These are phyloP conservation scores for Loripinus fragilis DNA, from an alignment of 2,888 invertebrate genomes.

Conservation along the genomic window DNA sequence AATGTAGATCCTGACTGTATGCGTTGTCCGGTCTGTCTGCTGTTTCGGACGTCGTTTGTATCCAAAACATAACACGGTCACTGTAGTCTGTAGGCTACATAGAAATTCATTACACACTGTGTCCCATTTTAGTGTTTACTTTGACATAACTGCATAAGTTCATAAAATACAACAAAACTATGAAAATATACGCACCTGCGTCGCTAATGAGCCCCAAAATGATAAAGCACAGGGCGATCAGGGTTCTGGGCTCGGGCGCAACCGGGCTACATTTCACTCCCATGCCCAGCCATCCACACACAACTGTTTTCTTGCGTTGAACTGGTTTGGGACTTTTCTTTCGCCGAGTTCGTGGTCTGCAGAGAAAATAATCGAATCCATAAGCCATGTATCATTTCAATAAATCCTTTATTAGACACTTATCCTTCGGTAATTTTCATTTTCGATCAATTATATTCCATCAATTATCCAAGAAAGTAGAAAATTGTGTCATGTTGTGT, in stretches of 20 bases:
- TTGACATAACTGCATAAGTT: too few relatives aligned
- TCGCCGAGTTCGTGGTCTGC: conserved; percentile 49
- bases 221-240: conserved; percentile 9
- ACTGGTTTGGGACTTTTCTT: conserved; percentile 27
- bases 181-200: conserved; percentile 23
- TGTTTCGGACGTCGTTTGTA: too few relatives aligned
- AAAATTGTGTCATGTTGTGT: background rate
- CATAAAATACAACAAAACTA: too few relatives aligned
- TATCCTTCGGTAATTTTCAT: background rate
- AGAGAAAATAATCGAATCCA: conserved; percentile 52
- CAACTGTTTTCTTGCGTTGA: conserved; percentile 6
- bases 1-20: too few relatives aligned
- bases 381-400: conserved; percentile 66
- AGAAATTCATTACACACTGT: too few relatives aligned
- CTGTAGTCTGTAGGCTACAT: too few relatives aligned
- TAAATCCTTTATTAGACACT: background rate
- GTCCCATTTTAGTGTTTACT: too few relatives aligned
- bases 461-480: background rate
- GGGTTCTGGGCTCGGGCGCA: background rate
- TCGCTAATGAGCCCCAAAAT: conserved; percentile 21
- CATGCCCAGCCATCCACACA: conserved; percentile 23
- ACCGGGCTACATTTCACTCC: conserved; percentile 15
- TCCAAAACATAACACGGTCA: too few relatives aligned
- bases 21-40: too few relatives aligned
- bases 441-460: background rate